phyloP scores from a whole-genome alignment of 1,140 invertebrate species.

The Eumeta japonica region DNA sequence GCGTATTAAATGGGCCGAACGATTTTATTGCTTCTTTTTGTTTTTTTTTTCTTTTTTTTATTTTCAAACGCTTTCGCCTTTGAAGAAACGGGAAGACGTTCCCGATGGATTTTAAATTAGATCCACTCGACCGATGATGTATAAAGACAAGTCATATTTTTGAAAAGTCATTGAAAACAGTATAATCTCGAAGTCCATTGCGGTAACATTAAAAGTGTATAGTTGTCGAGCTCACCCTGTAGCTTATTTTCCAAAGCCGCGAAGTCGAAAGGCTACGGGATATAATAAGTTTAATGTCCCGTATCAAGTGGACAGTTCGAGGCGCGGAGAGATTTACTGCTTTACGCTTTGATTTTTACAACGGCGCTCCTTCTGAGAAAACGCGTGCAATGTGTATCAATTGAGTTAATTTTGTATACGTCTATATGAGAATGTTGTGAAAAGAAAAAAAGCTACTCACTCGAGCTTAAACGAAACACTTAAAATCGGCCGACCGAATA shows the following conservation, averaged over 20 bases:
- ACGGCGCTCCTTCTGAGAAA: constrained; percentile 22
- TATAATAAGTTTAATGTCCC: constrained; percentile 35
- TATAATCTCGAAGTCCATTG: too few relatives aligned
- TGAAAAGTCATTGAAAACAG: too few relatives aligned
- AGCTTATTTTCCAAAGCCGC: too few relatives aligned
- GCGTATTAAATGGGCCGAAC: constrained; percentile 48
- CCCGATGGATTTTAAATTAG: constrained; percentile 21
- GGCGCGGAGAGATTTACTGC: constrained; percentile 36
- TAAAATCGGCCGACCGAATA: too few relatives aligned
- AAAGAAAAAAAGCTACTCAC: too few relatives aligned
- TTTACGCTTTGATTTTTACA: constrained; percentile 36
- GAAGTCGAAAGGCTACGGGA: too few relatives aligned
- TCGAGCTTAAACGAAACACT: too few relatives aligned
- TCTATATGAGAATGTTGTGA: too few relatives aligned
- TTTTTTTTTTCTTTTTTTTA: constrained; percentile 24
- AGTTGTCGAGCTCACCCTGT: too few relatives aligned
- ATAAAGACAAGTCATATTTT: too few relatives aligned
- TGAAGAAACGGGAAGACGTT: constrained; percentile 26
- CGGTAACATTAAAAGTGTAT: too few relatives aligned
- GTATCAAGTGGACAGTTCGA: constrained; percentile 36
- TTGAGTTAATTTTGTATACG: constrained; percentile 28
- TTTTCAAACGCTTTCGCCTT: constrained; percentile 33
- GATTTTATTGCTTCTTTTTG: constrained; percentile 40
- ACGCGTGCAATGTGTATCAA: too few relatives aligned
- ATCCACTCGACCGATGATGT: constrained; percentile 20